Percentiles rank a stretch among this genome's conserved stretches.
Evolutionary conservation across 2,797 vertebrate species (phyloP).

Genomic region (Liparis tanakae): DNA sequence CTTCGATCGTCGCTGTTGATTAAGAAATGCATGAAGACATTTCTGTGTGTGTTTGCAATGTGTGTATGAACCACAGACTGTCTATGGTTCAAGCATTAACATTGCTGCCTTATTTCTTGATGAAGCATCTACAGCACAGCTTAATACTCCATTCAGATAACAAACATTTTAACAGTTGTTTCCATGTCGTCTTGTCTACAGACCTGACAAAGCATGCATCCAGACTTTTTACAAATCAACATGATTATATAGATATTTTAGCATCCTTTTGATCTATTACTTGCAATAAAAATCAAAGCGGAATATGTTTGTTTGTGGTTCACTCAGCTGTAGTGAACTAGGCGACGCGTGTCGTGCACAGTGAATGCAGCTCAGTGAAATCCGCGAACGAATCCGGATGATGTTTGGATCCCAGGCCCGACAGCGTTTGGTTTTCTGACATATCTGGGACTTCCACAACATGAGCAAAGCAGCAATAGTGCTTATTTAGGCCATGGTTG

Average conservation of each 20-base stretch:
- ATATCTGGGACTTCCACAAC: neutral
- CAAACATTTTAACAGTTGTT: neutral
- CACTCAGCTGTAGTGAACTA: neutral
- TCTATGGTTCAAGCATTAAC: neutral
- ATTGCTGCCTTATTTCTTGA: neutral
- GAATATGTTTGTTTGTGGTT: neutral
- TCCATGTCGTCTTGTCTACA: neutral
- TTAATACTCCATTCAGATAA: neutral
- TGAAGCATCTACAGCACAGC: neutral
- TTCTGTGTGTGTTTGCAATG: no score
- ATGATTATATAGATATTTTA: neutral
- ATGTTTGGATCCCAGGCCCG: neutral
- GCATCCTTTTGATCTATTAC: neutral
- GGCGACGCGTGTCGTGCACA: no score
- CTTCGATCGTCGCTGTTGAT: neutral
- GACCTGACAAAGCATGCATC: neutral
- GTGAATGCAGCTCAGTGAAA: neutral
- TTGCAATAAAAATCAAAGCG: neutral
- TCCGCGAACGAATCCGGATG: neutral
- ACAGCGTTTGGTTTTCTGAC: neutral
- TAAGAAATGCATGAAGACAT: neutral
- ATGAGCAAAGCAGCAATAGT: neutral
- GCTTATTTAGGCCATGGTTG: neutral
- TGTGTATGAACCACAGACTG: no score
- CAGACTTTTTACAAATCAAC: neutral